These are phyloP conservation scores for Ctenoplectra terminalis DNA, from an alignment of 1,140 invertebrate genomes.

Conservation along the genomic window DNA sequence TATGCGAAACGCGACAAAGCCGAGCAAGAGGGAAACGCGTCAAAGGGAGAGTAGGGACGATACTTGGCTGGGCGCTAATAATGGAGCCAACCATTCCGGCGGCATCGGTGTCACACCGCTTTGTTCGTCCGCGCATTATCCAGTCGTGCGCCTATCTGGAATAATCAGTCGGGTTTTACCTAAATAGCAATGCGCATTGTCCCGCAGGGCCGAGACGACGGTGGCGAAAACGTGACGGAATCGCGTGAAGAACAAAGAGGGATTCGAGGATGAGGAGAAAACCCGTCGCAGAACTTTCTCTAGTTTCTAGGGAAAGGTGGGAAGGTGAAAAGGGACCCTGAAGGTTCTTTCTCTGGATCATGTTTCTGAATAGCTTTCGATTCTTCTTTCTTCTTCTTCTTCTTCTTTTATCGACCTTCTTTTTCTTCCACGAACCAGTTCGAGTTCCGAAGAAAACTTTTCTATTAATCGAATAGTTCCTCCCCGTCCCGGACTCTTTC, in stretches of 20 bases:
- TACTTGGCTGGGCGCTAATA: slow-evolving; percentile 31
- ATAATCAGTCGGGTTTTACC: slow-evolving; percentile 55
- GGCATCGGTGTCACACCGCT: slow-evolving; percentile 21
- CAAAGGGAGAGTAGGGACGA: slow-evolving; percentile 1
- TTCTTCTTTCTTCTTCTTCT: not conserved
- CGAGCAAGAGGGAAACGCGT: not conserved
- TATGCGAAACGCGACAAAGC: slow-evolving; percentile 20
- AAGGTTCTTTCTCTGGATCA: slow-evolving; percentile 20
- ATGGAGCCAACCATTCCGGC: slow-evolving; percentile 27
- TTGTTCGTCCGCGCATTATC: slow-evolving; percentile 34
- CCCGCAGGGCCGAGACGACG: not conserved
- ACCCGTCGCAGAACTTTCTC: slow-evolving; percentile 24
- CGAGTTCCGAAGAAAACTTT: slow-evolving; percentile 51
- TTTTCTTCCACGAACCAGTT: slow-evolving; percentile 12
- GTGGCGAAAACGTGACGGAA: slow-evolving; percentile 11
- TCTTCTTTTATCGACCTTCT: slow-evolving; percentile 16
- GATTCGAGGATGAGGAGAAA: not conserved
- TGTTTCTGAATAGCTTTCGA: slow-evolving; percentile 16
- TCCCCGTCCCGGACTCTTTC: too few species aligned
- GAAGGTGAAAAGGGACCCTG: too few species aligned
- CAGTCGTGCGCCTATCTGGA: slow-evolving; percentile 30
- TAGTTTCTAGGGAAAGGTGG: not conserved
- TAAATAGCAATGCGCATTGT: slow-evolving; percentile 47
- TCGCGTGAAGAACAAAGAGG: slow-evolving; percentile 49
- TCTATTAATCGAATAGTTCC: slow-evolving; percentile 61